phyloP scores from a whole-genome alignment of 2,113 vertebrate genomes.

The Cynopterus brachyotis region DNA sequence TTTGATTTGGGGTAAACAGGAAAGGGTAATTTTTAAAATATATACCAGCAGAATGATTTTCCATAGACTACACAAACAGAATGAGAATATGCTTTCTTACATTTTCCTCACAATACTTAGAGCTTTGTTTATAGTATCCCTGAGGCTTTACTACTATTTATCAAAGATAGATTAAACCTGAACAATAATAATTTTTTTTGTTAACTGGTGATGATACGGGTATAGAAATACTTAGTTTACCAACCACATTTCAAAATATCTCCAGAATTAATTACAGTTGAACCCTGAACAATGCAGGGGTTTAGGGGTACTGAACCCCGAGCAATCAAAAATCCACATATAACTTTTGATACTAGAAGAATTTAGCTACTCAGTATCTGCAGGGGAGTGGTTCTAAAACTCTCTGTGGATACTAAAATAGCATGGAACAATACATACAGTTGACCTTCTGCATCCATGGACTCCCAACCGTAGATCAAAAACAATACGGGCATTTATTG shows the following conservation, averaged over 20 bases:
- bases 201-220: not conserved
- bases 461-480: not conserved
- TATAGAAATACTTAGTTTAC: not conserved
- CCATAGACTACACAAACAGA: conserved; percentile 3
- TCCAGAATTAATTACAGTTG: not conserved
- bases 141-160: not conserved
- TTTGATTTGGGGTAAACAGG: not conserved
- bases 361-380: not conserved
- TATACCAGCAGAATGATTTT: not conserved
- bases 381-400: no score
- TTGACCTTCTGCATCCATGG: not conserved
- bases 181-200: not conserved
- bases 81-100: not conserved
- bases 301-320: not conserved
- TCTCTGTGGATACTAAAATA: not conserved
- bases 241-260: conserved; percentile 31
- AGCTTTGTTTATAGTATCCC: not conserved
- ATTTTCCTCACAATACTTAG: conserved; percentile 10
- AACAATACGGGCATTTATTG: not conserved
- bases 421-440: not conserved
- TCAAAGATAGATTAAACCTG: not conserved
- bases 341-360: not conserved
- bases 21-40: not conserved
- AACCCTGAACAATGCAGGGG: not conserved
- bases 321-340: not conserved